Evolutionary conservation across 2,797 vertebrate species (phyloP).

Genomic region (Anableps anableps): DNA sequence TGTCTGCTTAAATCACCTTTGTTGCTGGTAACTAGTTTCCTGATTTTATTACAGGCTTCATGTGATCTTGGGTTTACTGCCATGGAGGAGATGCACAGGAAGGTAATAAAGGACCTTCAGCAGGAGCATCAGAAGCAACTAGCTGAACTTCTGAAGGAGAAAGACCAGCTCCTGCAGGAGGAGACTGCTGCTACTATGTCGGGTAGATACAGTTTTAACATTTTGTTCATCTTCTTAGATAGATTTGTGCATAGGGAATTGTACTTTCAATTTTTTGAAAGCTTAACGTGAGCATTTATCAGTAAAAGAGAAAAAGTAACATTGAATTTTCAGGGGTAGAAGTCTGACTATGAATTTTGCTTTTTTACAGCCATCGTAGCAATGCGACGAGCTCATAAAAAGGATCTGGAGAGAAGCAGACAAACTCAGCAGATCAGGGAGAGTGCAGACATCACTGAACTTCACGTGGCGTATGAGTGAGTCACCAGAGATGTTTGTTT

Average conservation of each 20-base stretch:
- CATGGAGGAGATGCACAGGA: conserved; percentile 91
- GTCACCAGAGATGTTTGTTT: conserved; percentile 39
- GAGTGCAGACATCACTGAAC: conserved; percentile 84
- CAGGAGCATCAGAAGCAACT: conserved; percentile 91
- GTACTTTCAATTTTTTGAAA: neutral
- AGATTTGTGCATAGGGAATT: neutral
- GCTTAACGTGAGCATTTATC: neutral
- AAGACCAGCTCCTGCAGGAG: conserved; percentile 89
- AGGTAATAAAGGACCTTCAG: conserved; percentile 90
- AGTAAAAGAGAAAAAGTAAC: neutral
- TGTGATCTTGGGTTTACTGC: conserved; percentile 87
- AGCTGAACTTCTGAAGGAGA: conserved; percentile 88
- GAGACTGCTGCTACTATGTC: conserved; percentile 93
- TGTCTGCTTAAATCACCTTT: neutral
- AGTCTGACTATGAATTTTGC: neutral
- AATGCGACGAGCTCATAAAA: conserved; percentile 91
- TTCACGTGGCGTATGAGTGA: conserved; percentile 88
- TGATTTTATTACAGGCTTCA: conserved; percentile 76
- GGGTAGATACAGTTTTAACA: conserved; percentile 71
- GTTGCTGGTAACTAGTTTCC: neutral
- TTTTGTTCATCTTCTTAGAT: neutral
- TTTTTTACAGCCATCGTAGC: conserved; percentile 87
- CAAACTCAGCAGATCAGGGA: conserved; percentile 85
- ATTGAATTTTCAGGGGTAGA: neutral
- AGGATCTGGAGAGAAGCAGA: conserved; percentile 89